A percentile compares a stretch with the other conserved stretches of the same genome.
Conservation (phyloP, 2,797 vertebrate species). For the Eospalax fontanierii region DNA sequence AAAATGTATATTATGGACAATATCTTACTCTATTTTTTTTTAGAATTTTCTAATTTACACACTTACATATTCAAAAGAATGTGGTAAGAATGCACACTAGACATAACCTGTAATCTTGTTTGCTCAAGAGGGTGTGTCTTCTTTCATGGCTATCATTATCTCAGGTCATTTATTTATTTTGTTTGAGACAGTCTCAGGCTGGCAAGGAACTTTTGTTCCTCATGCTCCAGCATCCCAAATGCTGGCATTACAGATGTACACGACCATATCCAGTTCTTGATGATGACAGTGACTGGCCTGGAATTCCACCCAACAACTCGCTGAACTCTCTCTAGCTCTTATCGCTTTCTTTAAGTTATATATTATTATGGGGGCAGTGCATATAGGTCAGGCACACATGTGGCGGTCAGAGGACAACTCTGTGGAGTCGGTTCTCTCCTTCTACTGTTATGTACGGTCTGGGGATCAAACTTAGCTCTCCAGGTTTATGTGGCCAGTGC, state of each 20-base stretch:
- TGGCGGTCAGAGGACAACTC: background rate
- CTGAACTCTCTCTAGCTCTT: background rate
- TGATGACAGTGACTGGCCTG: background rate
- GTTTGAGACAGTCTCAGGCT: background rate
- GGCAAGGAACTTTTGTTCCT: background rate
- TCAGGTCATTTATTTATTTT: background rate
- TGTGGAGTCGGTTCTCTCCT: background rate
- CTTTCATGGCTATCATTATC: background rate
- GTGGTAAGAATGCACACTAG: background rate
- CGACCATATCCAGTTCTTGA: background rate
- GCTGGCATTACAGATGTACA: background rate
- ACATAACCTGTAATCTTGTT: background rate
- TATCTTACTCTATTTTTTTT: background rate
- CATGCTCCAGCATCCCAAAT: background rate
- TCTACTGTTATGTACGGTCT: background rate
- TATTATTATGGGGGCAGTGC: too few relatives aligned
- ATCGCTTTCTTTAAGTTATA: too few relatives aligned
- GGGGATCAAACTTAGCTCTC: background rate
- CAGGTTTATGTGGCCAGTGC: background rate
- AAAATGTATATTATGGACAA: background rate
- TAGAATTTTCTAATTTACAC: background rate
- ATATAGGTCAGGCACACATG: too few relatives aligned
- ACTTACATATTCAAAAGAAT: background rate
- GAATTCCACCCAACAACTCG: background rate
- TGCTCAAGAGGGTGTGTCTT: background rate